Conservation (phyloP, 2,797 vertebrate genomes). For the Notolepis coatsorum region DNA sequence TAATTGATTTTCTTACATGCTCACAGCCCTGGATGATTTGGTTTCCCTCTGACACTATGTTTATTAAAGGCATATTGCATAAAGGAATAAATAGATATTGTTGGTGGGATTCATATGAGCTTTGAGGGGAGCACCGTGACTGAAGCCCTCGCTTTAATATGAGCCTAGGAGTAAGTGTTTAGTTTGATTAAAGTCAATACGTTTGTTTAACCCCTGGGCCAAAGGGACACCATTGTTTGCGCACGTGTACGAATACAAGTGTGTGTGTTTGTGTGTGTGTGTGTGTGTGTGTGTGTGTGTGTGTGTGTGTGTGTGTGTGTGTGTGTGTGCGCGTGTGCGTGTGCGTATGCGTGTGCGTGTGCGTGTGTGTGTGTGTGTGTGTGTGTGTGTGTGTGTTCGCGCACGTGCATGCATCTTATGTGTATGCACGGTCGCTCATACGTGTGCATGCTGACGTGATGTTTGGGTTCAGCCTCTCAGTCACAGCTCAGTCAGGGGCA, state of each 20-base stretch:
- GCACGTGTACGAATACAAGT: neutral
- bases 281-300: neutral
- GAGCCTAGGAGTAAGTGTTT: conserved; percentile 67
- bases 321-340: neutral
- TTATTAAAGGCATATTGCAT: conserved; percentile 92
- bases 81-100: conserved; percentile 89
- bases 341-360: neutral
- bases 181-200: conserved; percentile 78
- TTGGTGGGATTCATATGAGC: conserved; percentile 86
- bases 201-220: conserved; percentile 72
- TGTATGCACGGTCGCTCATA: too few species aligned
- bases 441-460: too few species aligned
- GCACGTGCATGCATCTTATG: neutral
- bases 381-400: neutral
- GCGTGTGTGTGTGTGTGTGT: conserved; percentile 13
- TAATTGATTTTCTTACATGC: conserved; percentile 95
- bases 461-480: conserved; percentile 50
- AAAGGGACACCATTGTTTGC: conserved; percentile 52
- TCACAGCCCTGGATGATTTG: conserved; percentile 87
- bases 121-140: conserved; percentile 72
- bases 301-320: neutral
- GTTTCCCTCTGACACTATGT: conserved; percentile 92
- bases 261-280: conserved; percentile 1
- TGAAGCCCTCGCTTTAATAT: conserved; percentile 74
- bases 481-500: conserved; percentile 35